A percentile compares a stretch with the other conserved stretches of the same genome.
Conservation (phyloP, 2,113 vertebrate genomes). For the Cheirogaleus medius region DNA sequence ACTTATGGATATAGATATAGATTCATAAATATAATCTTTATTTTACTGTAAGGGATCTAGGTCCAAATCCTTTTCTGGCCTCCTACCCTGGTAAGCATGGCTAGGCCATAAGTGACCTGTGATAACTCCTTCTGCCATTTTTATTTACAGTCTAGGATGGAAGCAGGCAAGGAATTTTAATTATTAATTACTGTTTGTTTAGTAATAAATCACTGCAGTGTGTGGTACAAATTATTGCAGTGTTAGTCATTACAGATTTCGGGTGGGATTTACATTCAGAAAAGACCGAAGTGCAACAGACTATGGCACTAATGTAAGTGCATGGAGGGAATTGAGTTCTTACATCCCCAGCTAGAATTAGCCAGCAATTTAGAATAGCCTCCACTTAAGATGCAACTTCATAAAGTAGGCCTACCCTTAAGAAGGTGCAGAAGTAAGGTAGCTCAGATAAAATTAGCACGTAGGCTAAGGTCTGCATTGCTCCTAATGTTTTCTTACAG, state of each 20-base stretch:
- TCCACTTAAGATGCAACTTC: background rate
- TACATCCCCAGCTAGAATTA: background rate
- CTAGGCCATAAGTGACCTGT: background rate
- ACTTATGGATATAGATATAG: background rate
- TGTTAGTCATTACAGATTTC: background rate
- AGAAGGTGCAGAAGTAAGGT: background rate
- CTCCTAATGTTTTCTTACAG: background rate
- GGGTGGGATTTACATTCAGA: background rate
- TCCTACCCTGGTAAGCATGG: background rate
- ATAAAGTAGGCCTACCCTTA: background rate
- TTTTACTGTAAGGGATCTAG: background rate
- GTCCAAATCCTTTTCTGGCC: background rate
- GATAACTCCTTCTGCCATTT: background rate
- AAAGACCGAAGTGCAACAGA: background rate
- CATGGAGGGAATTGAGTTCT: background rate
- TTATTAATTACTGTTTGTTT: background rate
- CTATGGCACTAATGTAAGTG: background rate
- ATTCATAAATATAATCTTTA: background rate
- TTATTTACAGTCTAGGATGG: background rate
- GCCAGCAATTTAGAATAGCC: background rate
- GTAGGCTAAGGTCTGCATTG: background rate
- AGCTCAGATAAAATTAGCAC: background rate
- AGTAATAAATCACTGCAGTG: background rate
- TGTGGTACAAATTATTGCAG: background rate
- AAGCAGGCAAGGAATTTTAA: background rate